These are phyloP conservation scores for Agrotis puta DNA, from an alignment of 2,888 invertebrate genomes.

Conservation along the genomic window DNA sequence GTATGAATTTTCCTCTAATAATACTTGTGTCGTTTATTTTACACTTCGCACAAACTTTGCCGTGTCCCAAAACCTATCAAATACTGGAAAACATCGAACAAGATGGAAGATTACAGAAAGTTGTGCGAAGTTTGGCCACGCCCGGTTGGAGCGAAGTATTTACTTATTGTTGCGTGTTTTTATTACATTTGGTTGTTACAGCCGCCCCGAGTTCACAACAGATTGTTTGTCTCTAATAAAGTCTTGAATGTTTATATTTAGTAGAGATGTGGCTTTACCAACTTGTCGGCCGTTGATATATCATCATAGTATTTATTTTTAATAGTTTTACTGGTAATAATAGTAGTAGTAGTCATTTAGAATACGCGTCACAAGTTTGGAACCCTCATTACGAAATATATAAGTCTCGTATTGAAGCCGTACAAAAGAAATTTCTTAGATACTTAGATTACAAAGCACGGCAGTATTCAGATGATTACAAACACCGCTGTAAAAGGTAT, in stretches of 20 bases:
- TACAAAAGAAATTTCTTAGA: no score
- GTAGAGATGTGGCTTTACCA: background rate
- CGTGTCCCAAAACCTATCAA: conserved; percentile 52
- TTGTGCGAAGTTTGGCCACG: conserved; percentile 45
- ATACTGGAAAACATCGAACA: conserved; percentile 55
- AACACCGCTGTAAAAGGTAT: no score
- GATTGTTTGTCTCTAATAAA: conserved; percentile 23
- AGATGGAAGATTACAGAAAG: conserved; percentile 59
- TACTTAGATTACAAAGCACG: no score
- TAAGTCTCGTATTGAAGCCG: no score
- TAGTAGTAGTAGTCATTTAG: no score
- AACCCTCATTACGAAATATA: no score
- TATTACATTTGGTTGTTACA: conserved; percentile 44
- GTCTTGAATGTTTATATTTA: background rate
- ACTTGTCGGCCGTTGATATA: no score
- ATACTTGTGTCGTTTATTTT: conserved; percentile 32
- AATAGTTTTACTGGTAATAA: no score
- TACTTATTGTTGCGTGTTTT: conserved; percentile 59
- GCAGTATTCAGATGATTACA: no score
- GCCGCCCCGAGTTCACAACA: conserved; percentile 19
- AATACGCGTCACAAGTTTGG: no score
- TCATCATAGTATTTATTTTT: no score
- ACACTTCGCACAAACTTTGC: conserved; percentile 29
- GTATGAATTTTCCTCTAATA: conserved; percentile 1
- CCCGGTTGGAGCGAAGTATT: conserved; percentile 47